Evolutionary conservation across 2,888 invertebrate genomes (phyloP), one percentile per base, ranked within the genome.

Genomic region (Cataglyphis livida): DNA sequence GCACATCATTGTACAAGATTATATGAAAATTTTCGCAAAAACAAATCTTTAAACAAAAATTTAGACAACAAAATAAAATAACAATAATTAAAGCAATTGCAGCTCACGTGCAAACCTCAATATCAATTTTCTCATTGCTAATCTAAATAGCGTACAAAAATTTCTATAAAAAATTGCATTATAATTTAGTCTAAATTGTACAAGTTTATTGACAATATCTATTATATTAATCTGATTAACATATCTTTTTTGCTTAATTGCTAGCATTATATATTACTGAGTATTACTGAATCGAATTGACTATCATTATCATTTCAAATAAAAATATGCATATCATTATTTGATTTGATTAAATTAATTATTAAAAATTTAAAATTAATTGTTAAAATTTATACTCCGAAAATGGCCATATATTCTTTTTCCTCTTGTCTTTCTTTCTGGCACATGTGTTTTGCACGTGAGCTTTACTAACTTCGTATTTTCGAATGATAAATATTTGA

Each of bases 401-500:
- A 6, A 48, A 51, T 51, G 2, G 1, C 51, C 7, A 51, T n/a
- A n/a, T n/a, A 51, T 51, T n/a, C n/a, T n/a, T 51, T 0, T 6
- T 51, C n/a, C 7, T 44, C 18, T 18, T 28, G 25, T 28, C 1
- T 15, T 15, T 51, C 51, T 51, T n/a, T 51, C 7, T n/a, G 0
- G n/a, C 18, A 7, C 1, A 48, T 48, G 1, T 9, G 7, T 32
- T 73, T 48, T 15, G 32, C 15, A 73, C 3, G 9, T 12, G 59
- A 62, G 21, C 3, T 48, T 73, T 59, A 25, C 2, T 35, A 15
- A 9, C 6, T 32, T 10, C 1, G 32, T 28, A 18, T 54, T 25
- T 57, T 12, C 0, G 21, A 70, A 54, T 28, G n/a, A 9, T 54
- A 76, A 70, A 71, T 4, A 38, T 76, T 70, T 75, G 35, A 51